Percentiles rank a stretch among this genome's conserved stretches.
Evolutionary conservation across 2,797 vertebrate genomes (phyloP).

Genomic region (Tenualosa ilisha): DNA sequence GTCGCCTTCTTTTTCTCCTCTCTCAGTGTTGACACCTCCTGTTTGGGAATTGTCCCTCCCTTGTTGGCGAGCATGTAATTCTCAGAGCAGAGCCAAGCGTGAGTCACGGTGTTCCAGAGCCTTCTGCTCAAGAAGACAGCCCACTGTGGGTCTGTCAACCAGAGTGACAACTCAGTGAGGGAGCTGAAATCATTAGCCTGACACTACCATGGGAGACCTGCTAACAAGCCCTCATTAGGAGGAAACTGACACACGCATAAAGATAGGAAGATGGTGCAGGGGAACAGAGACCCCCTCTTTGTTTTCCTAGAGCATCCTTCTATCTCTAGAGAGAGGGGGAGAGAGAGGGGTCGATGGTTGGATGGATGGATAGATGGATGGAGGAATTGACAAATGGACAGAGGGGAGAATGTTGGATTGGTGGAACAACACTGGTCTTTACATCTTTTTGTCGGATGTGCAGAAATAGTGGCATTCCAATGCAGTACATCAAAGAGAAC

Average conservation of each 20-base stretch:
- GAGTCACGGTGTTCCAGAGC: constrained; percentile 1
- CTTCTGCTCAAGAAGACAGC: not conserved
- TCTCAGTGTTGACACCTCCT: not conserved
- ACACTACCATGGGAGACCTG: not conserved
- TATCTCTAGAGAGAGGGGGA: not conserved
- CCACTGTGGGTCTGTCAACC: constrained; percentile 15
- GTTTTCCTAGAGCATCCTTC: too few species aligned
- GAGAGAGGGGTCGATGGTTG: not conserved
- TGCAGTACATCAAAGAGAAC: not conserved
- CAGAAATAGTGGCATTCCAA: not conserved
- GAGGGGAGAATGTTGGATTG: not conserved
- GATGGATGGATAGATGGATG: not conserved
- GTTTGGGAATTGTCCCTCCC: constrained; percentile 2
- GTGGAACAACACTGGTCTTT: not conserved
- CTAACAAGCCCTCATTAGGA: constrained; percentile 15
- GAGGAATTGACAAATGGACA: not conserved
- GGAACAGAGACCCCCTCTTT: not conserved
- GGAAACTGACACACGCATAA: not conserved
- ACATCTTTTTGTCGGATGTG: not conserved
- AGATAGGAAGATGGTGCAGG: not conserved
- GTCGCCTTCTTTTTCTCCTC: not conserved
- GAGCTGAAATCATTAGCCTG: constrained; percentile 19
- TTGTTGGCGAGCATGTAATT: not conserved
- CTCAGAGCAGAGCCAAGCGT: constrained; percentile 9
- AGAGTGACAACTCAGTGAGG: not conserved